Percentiles rank a stretch among this genome's conserved stretches.
Conservation (phyloP, 2,888 invertebrate genomes). For the Bimastos eiseni region DNA sequence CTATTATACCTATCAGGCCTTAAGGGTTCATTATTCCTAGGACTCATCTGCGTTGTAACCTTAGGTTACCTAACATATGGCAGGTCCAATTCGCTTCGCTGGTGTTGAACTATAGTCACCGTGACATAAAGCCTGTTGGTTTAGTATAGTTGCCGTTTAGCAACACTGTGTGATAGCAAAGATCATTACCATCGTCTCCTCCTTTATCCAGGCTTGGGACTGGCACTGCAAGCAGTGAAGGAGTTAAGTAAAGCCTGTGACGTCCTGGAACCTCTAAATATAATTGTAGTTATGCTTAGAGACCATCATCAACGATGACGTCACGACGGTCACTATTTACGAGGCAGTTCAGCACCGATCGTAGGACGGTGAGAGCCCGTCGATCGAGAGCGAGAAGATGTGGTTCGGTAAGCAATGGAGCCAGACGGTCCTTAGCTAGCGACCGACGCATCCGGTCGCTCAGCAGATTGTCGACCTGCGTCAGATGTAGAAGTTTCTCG, state of each 20-base stretch:
- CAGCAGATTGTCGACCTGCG: conserved; percentile 64
- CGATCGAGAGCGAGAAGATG: conserved; percentile 88
- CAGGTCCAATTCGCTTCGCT: no score
- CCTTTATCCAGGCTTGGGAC: no score
- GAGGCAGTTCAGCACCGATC: conserved; percentile 77
- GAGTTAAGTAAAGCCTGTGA: background rate
- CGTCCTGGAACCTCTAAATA: background rate
- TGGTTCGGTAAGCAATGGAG: conserved; percentile 88
- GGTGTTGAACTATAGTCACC: background rate
- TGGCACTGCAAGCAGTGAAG: no score
- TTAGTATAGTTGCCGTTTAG: no score
- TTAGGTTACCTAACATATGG: no score
- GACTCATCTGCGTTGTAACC: no score
- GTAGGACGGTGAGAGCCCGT: conserved; percentile 78
- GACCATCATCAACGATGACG: background rate
- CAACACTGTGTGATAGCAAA: no score
- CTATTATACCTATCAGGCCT: no score
- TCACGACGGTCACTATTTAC: background rate
- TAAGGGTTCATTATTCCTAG: no score
- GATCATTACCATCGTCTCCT: no score
- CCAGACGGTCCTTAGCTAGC: conserved; percentile 79
- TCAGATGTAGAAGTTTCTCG: conserved; percentile 70
- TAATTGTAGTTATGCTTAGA: background rate
- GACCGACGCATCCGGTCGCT: conserved; percentile 77
- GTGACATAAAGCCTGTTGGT: no score